Evolutionary conservation across 92 coral and sea anemone genomes (phyloP).

Genomic region (Porites cylindrica): DNA sequence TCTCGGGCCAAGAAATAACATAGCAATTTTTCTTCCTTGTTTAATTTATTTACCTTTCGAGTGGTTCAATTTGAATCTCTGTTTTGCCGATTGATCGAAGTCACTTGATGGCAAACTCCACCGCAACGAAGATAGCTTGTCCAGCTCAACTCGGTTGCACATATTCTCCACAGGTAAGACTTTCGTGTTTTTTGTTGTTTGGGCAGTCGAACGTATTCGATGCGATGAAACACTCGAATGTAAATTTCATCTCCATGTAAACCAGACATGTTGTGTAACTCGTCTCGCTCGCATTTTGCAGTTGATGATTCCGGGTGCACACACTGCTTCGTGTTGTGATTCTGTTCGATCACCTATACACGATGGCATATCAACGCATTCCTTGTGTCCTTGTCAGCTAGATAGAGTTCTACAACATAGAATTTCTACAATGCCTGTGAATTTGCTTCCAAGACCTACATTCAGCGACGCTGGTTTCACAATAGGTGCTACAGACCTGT

Average conservation of each 20-base stretch:
- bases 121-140: slow-evolving; percentile 85
- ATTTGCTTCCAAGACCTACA: slow-evolving; percentile 89
- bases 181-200: slow-evolving; percentile 26
- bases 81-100: slow-evolving; percentile 59
- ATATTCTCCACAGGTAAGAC: slow-evolving; percentile 84
- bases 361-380: slow-evolving; percentile 82
- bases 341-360: slow-evolving; percentile 80
- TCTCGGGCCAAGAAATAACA: slow-evolving; percentile 44
- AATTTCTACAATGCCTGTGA: slow-evolving; percentile 86
- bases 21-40: slow-evolving; percentile 38
- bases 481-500: slow-evolving; percentile 83
- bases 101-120: slow-evolving; percentile 84
- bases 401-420: slow-evolving; percentile 94
- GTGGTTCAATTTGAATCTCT: slow-evolving; percentile 81
- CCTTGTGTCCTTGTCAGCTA: slow-evolving; percentile 95
- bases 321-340: slow-evolving; percentile 85
- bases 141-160: slow-evolving; percentile 81
- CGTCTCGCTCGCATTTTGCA: slow-evolving; percentile 52
- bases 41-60: slow-evolving; percentile 82
- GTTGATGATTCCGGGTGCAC: slow-evolving; percentile 86
- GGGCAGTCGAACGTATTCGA: slow-evolving; percentile 29
- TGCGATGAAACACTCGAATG: slow-evolving; percentile 21
- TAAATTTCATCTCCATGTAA: slow-evolving; percentile 55
- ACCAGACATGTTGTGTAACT: slow-evolving; percentile 45
- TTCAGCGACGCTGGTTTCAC: slow-evolving; percentile 82